These are phyloP conservation scores for Pegea sp. DNA, from an alignment of 23 tunicate species.

Conservation along the genomic window DNA sequence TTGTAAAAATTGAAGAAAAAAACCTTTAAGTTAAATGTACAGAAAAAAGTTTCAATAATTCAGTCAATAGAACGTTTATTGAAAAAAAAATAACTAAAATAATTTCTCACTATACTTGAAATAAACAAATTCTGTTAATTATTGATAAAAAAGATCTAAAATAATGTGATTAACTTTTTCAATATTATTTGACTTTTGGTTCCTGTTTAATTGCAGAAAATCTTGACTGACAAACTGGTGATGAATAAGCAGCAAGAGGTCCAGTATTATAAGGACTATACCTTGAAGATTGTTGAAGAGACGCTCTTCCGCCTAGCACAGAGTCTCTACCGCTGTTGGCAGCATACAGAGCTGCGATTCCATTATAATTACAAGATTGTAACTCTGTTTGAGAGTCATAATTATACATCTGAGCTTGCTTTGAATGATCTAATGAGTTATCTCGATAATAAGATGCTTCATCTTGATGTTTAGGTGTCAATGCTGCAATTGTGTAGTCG, in stretches of 20 bases:
- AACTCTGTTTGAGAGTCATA: background rate
- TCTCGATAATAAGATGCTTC: background rate
- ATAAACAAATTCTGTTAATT: too few species aligned
- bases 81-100: too few species aligned
- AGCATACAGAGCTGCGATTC: slow-evolving; percentile 22
- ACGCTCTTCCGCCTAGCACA: slow-evolving; percentile 1
- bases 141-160: too few species aligned
- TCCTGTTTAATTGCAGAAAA: background rate
- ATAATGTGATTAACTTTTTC: background rate
- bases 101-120: too few species aligned
- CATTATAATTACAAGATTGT: slow-evolving; percentile 7
- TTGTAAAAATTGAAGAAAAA: too few species aligned
- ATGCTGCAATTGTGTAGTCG: background rate
- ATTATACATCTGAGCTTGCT: background rate
- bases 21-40: too few species aligned
- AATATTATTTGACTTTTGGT: background rate
- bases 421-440: background rate
- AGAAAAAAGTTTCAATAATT: too few species aligned
- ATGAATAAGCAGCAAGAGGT: background rate
- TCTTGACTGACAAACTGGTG: background rate
- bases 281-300: background rate
- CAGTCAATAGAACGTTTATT: too few species aligned
- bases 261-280: background rate
- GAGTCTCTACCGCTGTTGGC: slow-evolving; percentile 2
- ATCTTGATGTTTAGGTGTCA: background rate